A percentile compares a stretch with the other conserved stretches of the same genome.
Conservation (phyloP, 2,113 vertebrate genomes). For the Anoura caudifer region DNA sequence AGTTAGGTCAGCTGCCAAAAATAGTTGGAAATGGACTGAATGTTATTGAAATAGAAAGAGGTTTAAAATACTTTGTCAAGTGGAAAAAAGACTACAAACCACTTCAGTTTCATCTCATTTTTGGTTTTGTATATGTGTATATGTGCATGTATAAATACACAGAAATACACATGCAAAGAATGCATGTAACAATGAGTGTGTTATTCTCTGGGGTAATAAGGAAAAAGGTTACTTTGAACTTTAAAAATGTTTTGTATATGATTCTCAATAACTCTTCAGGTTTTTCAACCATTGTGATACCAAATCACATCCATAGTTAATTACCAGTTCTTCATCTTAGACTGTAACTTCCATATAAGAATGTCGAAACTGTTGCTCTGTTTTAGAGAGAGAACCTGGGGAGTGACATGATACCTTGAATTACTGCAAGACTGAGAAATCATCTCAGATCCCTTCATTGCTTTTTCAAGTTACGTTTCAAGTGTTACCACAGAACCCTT, state of each 20-base stretch:
- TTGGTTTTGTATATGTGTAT: neutral
- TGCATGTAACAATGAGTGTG: neutral
- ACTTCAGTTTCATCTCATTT: neutral
- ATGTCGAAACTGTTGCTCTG: neutral
- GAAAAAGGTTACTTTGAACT: neutral
- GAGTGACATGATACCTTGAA: neutral
- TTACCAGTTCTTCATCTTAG: neutral
- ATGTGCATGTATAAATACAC: neutral
- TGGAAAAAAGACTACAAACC: neutral
- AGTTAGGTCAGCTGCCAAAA: conserved; percentile 34
- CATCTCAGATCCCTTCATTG: rapidly evolving
- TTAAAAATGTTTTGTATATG: neutral
- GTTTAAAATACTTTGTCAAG: neutral
- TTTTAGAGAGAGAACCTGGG: neutral
- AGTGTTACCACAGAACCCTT: neutral
- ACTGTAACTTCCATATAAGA: neutral
- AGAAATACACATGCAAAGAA: neutral
- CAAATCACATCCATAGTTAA: neutral
- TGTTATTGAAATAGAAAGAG: conserved; percentile 12
- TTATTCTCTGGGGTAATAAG: neutral
- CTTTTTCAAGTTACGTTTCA: neutral
- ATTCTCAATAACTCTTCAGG: neutral
- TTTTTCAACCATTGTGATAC: neutral
- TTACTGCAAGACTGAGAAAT: neutral
- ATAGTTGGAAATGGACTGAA: neutral